Base-by-base conservation (phyloP, 2,113 vertebrate species). In the Fulmarus glacialis region DNA sequence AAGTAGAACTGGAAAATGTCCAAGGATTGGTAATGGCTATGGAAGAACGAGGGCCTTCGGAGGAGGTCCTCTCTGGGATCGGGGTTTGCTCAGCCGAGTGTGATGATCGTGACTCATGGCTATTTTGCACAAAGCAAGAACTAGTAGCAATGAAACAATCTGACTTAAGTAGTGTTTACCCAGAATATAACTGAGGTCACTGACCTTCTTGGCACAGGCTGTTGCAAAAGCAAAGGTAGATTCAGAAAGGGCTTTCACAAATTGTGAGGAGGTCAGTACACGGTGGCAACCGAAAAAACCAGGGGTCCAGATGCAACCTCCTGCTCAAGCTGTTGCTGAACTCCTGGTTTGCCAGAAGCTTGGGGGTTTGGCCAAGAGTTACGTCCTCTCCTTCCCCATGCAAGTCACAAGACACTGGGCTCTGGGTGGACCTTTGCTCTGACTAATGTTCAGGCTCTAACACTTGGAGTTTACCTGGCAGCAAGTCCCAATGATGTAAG, bases 381-480 rank as follows among this genome's bases (percentile, higher is more conserved):
- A 16, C 21, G 9, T 87, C 71, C 38, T 88, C 17, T 93, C 34
- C 34, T 75, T 82, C 72, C 68, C 32, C 3, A 0, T 92, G 96
- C 71, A 88, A 94, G 66, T 95, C 97, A 97, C 82, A 94, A 77
- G 95, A 38, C 36, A 8, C 36, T 12, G 58, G 60, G 75, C 32
- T 94, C 55, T 78, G 86, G 40, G 77, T 62, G 53, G 78, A 50
- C 48, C 70, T 86, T 85, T 80, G 60, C 66, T 93, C 82, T 97
- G 93, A 91, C 58, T 87, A 32, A 93, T 79, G 32, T 4, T 96
- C 72, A 82, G 89, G 10, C 66, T 73, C 34, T 20, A 52, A 58
- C n/a, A 19, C 47, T 89, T 86, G 66, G 84, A 79, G 62, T 70
- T 93, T 47, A 90, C 81, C 70, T 82, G 81, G 91, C 91, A 94